Evolutionary conservation across 2,797 vertebrate species (phyloP), one percentile per base, ranked within the genome.

Genomic region (Anolis apletophallus): DNA sequence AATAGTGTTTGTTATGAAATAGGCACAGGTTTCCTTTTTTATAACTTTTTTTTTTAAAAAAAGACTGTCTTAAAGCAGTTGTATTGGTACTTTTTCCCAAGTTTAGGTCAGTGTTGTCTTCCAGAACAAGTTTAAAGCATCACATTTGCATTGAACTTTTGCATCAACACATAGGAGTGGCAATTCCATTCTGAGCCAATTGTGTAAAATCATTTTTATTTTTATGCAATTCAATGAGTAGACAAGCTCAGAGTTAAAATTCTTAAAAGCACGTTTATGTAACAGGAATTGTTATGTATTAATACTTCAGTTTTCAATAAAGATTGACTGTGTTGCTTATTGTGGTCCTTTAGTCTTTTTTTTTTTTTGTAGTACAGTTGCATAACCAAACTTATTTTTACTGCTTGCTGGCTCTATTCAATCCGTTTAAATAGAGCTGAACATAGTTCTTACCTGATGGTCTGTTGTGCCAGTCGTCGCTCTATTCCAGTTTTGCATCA

Each of bases 281-380:
- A 96, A 96, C 95, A 95, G 95, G 95, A 96, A 96, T 97, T 97
- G 97, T 97, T 97, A 95, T 97, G 97, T 97, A 97, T 97, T 96
- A 97, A 97, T 96, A 97, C 96, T 96, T 96, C 96, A 95, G 96
- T 97, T 97, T 97, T 97, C 96, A 97, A 97, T 97, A 97, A 97
- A 97, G 97, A 97, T 96, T 96, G 96, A 97, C 95, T 96, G 96
- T 97, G 96, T 96, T 97, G 96, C 97, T 96, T 96, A 94, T 88
- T 85, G 52, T 93, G 90, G 1, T 77, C 59, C 81, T 83, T 84
- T 11, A 34, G 52, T 86, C 19, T 80, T 32, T 64, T 87, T 87
- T 91, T 80, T 32, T 64, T 87, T 87, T 91, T 90, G 77, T 46
- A 73, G 71, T 52, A 73, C 72, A 54, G 61, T 59, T 68, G 19